Evolutionary conservation across 2,113 vertebrate genomes (phyloP).

Genomic region (Pedetes capensis): DNA sequence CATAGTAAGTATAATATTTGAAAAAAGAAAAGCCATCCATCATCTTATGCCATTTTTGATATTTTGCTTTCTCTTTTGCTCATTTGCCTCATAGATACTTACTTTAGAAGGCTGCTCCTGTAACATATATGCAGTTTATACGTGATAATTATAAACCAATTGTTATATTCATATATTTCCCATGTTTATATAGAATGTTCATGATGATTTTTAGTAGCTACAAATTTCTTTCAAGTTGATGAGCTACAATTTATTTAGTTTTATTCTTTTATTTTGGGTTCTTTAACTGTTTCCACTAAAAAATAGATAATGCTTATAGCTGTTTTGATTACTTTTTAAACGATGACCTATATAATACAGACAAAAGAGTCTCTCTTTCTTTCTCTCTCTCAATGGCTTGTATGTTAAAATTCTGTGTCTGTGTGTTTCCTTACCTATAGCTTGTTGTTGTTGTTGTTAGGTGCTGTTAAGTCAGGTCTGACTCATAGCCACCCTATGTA

Average conservation of each 20-base stretch:
- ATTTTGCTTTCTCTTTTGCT: neutral
- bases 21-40: neutral
- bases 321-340: slow-evolving; percentile 12
- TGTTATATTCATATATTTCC: neutral
- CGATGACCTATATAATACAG: neutral
- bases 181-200: neutral
- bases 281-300: neutral
- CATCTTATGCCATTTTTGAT: neutral
- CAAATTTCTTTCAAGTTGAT: slow-evolving; percentile 6
- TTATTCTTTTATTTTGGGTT: neutral
- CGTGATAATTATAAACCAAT: neutral
- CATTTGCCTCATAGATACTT: neutral
- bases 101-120: neutral
- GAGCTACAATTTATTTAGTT: neutral
- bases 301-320: neutral
- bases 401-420: neutral
- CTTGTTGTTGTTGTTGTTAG: no score
- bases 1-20: neutral
- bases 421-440: neutral
- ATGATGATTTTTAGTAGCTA: slow-evolving; percentile 13
- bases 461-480: no score
- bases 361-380: neutral
- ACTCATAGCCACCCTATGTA: no score
- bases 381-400: neutral
- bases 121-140: neutral